phyloP scores from a whole-genome alignment of 2,797 vertebrate genomes.

The Heterohyrax brucei region DNA sequence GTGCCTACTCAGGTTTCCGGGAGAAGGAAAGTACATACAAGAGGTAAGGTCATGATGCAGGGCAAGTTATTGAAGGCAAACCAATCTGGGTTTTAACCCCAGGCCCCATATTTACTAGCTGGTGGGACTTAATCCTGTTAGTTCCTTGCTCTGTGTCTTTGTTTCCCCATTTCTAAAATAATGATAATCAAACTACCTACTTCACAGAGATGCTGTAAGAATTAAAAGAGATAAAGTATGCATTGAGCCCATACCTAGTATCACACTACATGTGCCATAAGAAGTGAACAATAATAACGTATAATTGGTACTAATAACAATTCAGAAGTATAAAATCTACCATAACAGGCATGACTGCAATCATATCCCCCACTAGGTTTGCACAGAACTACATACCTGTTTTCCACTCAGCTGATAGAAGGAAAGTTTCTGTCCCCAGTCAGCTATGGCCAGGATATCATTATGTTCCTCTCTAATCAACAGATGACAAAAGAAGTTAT shows the following conservation, averaged over 20 bases:
- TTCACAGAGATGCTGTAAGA: not conserved
- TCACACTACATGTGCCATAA: not conserved
- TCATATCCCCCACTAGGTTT: not conserved
- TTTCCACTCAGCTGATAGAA: slow-evolving; percentile 99
- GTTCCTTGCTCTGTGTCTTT: slow-evolving; percentile 33
- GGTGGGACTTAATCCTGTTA: not conserved
- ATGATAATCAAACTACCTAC: not conserved
- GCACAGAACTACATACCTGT: slow-evolving; percentile 92
- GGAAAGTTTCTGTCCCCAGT: slow-evolving; percentile 98
- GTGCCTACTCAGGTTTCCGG: not conserved
- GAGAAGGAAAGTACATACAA: not conserved
- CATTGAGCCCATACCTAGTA: not conserved
- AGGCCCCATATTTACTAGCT: not conserved
- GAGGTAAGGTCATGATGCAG: not conserved
- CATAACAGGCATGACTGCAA: not conserved
- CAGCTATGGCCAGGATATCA: slow-evolving; percentile 98
- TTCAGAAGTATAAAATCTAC: not conserved
- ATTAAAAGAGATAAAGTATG: not conserved
- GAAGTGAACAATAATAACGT: not conserved
- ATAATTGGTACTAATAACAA: not conserved
- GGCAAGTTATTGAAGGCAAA: not conserved
- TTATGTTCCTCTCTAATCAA: slow-evolving; percentile 96
- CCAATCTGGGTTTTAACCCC: not conserved
- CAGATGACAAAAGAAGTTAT: slow-evolving; percentile 81
- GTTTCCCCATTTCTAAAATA: slow-evolving; percentile 23